phyloP scores from a whole-genome alignment of 2,113 vertebrate species.

The Corythaeola cristata region DNA sequence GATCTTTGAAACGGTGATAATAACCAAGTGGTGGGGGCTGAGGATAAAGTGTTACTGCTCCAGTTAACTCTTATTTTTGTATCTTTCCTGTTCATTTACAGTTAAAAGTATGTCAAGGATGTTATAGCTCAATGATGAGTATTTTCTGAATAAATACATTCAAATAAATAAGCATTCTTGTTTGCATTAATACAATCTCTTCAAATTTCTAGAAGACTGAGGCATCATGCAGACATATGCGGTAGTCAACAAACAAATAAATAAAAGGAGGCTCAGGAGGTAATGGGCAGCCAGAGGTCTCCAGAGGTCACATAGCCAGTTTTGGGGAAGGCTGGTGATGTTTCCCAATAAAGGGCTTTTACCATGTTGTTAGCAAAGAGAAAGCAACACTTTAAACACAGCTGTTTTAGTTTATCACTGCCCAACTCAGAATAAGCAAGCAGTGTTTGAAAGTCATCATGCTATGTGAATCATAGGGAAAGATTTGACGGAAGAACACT shows the following conservation, averaged over 20 bases:
- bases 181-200: background rate
- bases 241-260: background rate
- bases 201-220: background rate
- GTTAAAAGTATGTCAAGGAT: background rate
- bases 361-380: background rate
- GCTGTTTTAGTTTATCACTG: background rate
- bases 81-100: background rate
- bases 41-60: background rate
- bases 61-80: background rate
- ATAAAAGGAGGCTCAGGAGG: background rate
- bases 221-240: background rate
- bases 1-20: background rate
- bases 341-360: background rate
- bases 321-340: background rate
- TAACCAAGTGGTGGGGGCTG: background rate
- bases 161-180: background rate
- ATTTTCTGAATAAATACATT: background rate
- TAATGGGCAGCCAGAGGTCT: background rate
- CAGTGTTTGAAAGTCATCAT: background rate
- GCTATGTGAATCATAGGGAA: background rate
- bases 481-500: background rate
- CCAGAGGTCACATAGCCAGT: background rate
- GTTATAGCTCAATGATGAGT: background rate
- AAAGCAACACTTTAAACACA: background rate
- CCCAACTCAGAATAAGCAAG: background rate